Evolutionary conservation across 2,113 vertebrate species (phyloP).

Genomic region (Prinia subflava): DNA sequence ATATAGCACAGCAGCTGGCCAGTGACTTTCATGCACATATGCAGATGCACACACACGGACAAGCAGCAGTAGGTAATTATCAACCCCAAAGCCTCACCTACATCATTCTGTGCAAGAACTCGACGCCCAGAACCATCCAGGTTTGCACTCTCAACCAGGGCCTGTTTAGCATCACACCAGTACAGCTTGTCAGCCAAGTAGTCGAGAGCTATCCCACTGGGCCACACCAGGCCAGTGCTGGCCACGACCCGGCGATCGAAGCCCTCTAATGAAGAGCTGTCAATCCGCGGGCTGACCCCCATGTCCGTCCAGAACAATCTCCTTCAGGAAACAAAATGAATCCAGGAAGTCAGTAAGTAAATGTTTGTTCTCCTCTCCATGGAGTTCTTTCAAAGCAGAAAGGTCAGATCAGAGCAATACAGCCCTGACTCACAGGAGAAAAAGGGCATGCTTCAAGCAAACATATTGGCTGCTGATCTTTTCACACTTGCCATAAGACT

Average conservation of each 20-base stretch:
- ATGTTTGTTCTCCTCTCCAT: neutral
- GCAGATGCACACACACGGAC: neutral
- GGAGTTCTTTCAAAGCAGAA: conserved; percentile 5
- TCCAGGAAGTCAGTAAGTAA: conserved; percentile 18
- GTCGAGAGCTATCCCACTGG: conserved; percentile 87
- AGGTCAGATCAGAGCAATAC: neutral
- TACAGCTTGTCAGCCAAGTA: conserved; percentile 80
- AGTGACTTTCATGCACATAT: neutral
- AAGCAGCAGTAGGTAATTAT: neutral
- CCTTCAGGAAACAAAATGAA: conserved; percentile 78
- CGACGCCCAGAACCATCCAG: conserved; percentile 87
- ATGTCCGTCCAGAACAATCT: conserved; percentile 91
- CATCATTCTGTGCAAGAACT: conserved; percentile 85
- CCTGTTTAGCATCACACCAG: conserved; percentile 85
- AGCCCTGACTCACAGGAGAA: neutral
- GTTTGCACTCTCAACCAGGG: conserved; percentile 79
- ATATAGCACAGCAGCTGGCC: neutral
- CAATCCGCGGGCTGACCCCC: conserved; percentile 79
- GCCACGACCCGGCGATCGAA: conserved; percentile 70
- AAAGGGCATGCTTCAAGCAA: neutral
- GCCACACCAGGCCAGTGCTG: conserved; percentile 75
- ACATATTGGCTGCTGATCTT: neutral
- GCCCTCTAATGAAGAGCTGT: conserved; percentile 83
- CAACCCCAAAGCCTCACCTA: conserved; percentile 87
- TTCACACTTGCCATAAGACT: neutral